phyloP scores from a whole-genome alignment of 1,140 invertebrate species.

The Drosophila nasuta region DNA sequence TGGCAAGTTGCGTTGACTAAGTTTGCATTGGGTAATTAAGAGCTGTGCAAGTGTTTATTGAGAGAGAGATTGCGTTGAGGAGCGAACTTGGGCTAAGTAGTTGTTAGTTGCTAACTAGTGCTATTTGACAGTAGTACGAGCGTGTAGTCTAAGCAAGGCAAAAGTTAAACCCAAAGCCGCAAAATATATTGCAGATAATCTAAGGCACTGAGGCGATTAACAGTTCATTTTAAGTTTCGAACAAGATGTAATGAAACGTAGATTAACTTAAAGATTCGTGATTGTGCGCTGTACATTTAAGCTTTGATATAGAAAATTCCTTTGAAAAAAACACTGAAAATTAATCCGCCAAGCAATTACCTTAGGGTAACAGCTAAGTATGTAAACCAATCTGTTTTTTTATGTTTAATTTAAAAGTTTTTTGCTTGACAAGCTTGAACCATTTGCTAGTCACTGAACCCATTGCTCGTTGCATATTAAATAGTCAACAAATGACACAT shows the following conservation, averaged over 20 bases:
- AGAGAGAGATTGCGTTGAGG: slow-evolving; percentile 40
- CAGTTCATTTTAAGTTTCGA: slow-evolving; percentile 35
- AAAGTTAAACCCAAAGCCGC: slow-evolving; percentile 41
- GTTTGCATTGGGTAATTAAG: slow-evolving; percentile 82
- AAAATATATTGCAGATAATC: slow-evolving; percentile 45
- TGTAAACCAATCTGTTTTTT: neutral
- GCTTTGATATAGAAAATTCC: neutral
- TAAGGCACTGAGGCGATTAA: slow-evolving; percentile 36
- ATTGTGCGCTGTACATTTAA: neutral
- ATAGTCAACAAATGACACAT: slow-evolving; percentile 75
- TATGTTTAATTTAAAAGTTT: neutral
- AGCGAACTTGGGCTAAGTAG: slow-evolving; percentile 43
- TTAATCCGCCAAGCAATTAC: no score
- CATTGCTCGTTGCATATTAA: slow-evolving; percentile 58
- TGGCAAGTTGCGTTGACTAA: slow-evolving; percentile 66
- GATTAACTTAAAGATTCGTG: neutral
- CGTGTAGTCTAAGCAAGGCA: slow-evolving; percentile 13
- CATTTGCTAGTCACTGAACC: slow-evolving; percentile 60
- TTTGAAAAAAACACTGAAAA: no score
- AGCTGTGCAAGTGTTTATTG: slow-evolving; percentile 81
- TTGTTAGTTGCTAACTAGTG: slow-evolving; percentile 52
- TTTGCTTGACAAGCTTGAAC: slow-evolving; percentile 24
- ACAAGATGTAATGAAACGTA: neutral
- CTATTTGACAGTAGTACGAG: slow-evolving; percentile 11
- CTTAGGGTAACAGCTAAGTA: neutral